A percentile compares a stretch with the other conserved stretches of the same genome.
phyloP scores from a whole-genome alignment of 2,113 vertebrate genomes.

The Odocoileus hemionus region DNA sequence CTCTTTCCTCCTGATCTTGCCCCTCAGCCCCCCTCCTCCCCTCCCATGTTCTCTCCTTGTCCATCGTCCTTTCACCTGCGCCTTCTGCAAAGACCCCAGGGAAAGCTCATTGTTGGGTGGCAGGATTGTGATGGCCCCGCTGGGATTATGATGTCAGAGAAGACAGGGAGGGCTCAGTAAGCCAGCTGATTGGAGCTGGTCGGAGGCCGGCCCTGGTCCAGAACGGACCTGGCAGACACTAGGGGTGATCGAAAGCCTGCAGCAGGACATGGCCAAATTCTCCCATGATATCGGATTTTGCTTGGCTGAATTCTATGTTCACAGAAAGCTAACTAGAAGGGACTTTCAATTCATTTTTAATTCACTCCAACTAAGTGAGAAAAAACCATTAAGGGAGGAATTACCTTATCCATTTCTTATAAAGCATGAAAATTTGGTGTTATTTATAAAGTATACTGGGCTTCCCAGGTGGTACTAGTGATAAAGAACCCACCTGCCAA shows the following conservation, averaged over 20 bases:
- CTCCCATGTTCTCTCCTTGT: not conserved
- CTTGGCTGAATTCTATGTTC: not conserved
- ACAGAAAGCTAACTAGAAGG: not conserved
- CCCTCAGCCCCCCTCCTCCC: not conserved
- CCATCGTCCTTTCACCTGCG: not conserved
- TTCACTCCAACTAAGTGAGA: not conserved
- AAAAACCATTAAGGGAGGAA: not conserved
- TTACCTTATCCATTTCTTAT: not conserved
- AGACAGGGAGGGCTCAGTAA: not conserved
- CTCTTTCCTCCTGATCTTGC: not conserved
- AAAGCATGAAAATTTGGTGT: not conserved
- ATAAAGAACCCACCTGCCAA: not conserved
- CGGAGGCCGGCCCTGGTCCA: not conserved
- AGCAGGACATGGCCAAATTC: rapidly evolving
- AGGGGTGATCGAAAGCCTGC: rapidly evolving
- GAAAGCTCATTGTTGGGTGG: not conserved
- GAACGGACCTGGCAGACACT: rapidly evolving
- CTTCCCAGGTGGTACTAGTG: not conserved
- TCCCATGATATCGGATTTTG: rapidly evolving
- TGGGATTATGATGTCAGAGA: constrained; percentile 13
- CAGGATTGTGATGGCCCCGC: not conserved
- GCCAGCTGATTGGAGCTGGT: rapidly evolving
- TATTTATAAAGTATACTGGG: not conserved
- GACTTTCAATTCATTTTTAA: not conserved
- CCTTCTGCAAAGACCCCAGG: not conserved